phyloP scores from a whole-genome alignment of 2,888 invertebrate genomes.

The Pollenia angustigena region DNA sequence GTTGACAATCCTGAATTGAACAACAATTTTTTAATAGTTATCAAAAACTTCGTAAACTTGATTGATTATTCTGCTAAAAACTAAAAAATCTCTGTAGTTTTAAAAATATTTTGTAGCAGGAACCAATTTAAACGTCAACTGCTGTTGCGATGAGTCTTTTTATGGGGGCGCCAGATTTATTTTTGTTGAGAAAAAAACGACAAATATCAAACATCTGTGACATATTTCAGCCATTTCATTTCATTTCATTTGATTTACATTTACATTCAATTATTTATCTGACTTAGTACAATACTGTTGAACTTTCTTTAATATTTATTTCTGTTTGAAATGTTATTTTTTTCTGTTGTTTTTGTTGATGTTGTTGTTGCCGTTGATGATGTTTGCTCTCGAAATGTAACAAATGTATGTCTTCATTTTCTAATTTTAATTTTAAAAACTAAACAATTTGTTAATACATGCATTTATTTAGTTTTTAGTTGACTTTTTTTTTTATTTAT shows the following conservation, averaged over 20 bases:
- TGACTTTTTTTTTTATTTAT: constrained; percentile 17
- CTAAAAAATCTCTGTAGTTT: neutral
- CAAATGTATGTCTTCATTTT: constrained; percentile 73
- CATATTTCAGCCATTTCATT: constrained; percentile 41
- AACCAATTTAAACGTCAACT: neutral
- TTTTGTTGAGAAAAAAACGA: constrained; percentile 6
- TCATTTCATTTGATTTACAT: neutral
- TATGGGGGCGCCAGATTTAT: constrained; percentile 60
- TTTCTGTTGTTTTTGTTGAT: neutral
- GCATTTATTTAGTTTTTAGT: constrained; percentile 41
- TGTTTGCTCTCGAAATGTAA: constrained; percentile 57
- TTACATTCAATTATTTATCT: constrained; percentile 34
- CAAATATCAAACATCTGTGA: constrained; percentile 60
- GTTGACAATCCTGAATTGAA: too few species aligned
- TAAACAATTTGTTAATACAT: constrained; percentile 67
- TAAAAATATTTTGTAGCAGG: neutral
- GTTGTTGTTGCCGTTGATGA: constrained; percentile 24
- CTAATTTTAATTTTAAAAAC: constrained; percentile 67
- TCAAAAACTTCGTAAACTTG: too few species aligned
- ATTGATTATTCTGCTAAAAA: neutral
- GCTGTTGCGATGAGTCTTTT: neutral
- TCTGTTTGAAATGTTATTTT: constrained; percentile 23
- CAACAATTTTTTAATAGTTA: too few species aligned
- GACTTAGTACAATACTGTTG: constrained; percentile 40
- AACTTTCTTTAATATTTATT: constrained; percentile 66